Conservation (phyloP, 2,888 invertebrate genomes). For the Hydroisotoma schaefferi region DNA sequence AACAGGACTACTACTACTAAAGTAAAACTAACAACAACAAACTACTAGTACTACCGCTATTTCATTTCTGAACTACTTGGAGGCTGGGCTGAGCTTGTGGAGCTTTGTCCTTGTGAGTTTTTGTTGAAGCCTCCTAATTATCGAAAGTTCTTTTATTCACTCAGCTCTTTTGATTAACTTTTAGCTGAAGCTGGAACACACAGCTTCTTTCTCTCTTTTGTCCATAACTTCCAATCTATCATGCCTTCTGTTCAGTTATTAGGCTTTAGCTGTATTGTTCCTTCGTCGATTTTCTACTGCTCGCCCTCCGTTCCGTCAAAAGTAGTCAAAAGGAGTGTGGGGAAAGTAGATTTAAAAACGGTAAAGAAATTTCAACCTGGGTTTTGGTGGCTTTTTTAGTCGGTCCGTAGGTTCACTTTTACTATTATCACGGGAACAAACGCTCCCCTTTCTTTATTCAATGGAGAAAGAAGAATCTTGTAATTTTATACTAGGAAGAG, state of each 20-base stretch:
- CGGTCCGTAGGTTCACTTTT: too few relatives aligned
- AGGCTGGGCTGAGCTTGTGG: neutral
- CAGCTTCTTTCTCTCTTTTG: slow-evolving; percentile 7
- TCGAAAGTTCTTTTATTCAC: slow-evolving; percentile 40
- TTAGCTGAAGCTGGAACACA: slow-evolving; percentile 3
- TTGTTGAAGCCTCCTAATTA: slow-evolving; percentile 32
- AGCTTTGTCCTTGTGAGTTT: neutral
- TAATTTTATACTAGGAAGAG: too few relatives aligned
- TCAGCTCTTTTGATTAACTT: slow-evolving; percentile 40
- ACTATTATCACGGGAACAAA: too few relatives aligned
- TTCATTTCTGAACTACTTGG: neutral
- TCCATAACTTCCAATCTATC: slow-evolving; percentile 7
- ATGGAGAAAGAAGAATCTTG: too few relatives aligned
- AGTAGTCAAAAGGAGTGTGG: neutral
- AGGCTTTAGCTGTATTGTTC: slow-evolving; percentile 15
- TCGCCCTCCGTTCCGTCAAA: slow-evolving; percentile 1
- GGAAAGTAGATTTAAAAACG: neutral
- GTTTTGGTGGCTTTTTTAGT: too few relatives aligned
- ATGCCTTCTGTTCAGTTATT: slow-evolving; percentile 20
- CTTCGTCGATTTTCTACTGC: neutral
- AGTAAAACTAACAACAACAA: too few relatives aligned
- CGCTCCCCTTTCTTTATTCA: too few relatives aligned
- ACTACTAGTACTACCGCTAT: neutral
- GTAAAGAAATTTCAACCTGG: too few relatives aligned
- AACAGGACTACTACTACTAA: too few relatives aligned